Percentiles rank a stretch among this genome's conserved stretches.
These are phyloP conservation scores for Neocloeon triangulifer DNA, from an alignment of 1,140 invertebrate genomes.

Conservation along the genomic window DNA sequence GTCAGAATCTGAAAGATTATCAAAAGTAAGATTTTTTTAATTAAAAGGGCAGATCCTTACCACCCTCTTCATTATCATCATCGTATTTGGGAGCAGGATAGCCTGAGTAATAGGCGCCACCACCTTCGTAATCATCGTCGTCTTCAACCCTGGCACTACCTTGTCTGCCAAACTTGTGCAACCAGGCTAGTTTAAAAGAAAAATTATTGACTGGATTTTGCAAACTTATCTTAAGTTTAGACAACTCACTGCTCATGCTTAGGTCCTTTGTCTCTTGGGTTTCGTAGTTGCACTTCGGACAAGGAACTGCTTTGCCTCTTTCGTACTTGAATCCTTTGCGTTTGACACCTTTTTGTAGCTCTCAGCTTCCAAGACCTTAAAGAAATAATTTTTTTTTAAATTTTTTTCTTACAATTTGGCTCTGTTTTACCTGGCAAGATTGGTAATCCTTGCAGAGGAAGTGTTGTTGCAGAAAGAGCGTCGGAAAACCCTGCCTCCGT, in stretches of 20 bases:
- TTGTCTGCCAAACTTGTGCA: conserved; percentile 63
- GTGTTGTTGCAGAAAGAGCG: conserved; percentile 78
- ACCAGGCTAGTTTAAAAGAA: conserved; percentile 41
- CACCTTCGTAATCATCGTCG: conserved; percentile 33
- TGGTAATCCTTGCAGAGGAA: conserved; percentile 95
- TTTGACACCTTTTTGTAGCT: conserved; percentile 82
- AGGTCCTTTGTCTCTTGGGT: conserved; percentile 83
- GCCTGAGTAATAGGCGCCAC: conserved; percentile 14
- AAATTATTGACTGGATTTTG: too few species aligned
- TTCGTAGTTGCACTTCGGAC: conserved; percentile 83
- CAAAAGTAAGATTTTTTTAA: conserved; percentile 1
- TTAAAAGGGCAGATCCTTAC: conserved; percentile 7
- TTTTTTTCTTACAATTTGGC: too few species aligned
- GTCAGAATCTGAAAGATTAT: too few species aligned
- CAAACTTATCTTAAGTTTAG: too few species aligned
- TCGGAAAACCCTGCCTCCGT: conserved; percentile 76
- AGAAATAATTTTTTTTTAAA: too few species aligned
- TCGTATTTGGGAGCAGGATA: conserved; percentile 14
- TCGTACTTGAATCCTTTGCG: conserved; percentile 84
- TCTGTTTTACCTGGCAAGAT: conserved; percentile 86
- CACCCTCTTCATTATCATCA: conserved; percentile 13
- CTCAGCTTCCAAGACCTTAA: too few species aligned
- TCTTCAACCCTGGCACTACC: conserved; percentile 28
- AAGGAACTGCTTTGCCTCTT: conserved; percentile 70
- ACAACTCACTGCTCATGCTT: conserved; percentile 77